Evolutionary conservation across 2,888 invertebrate species (phyloP), one percentile per base, ranked within the genome.

Genomic region (Chorisops tibialis): DNA sequence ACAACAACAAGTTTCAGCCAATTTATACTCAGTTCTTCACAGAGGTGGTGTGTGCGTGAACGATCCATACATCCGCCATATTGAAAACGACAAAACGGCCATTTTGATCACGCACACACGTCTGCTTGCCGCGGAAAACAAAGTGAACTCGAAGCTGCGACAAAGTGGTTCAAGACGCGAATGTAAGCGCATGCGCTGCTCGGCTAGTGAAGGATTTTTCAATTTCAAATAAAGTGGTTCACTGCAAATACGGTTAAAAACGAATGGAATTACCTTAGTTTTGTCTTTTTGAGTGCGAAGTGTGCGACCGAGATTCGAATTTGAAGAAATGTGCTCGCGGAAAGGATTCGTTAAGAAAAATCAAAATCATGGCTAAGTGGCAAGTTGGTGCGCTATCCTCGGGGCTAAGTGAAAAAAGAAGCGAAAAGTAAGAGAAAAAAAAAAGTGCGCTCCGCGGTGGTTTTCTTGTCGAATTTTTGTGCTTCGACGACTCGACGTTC

Each of bases 101-200:
- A 63, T 63, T 63, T 63, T 63, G 63, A 52, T 59, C 43, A 18
- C 45, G 45, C 56, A 30, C 56, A 54, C 24, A 35, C 49, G 37
- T 2, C 22, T 21, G n/a, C 19, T n/a, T 21, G 48, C 19, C 24
- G 24, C 18, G 18, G 59, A 47, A 45, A 54, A 54, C 54, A 41
- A 47, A 47, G 58, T 58, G 58, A 59, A 64, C 65, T 65, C 63
- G 69, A 68, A 30, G 69, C 24, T 67, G 67, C 68, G 69, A 70
- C 71, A 74, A 70, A 73, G 71, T 71, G 72, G 70, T 72, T 72
- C 72, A 72, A 74, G 73, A 72, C 74, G 74, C 72, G 73, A 70
- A 70, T 69, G 70, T 68, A 69, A 68, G 70, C 72, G 72, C 72
- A 72, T 71, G 69, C 69, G 70, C 69, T 67, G 60, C 68, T 68